Evolutionary conservation across 2,888 invertebrate species (phyloP), one percentile per base, ranked within the genome.

Genomic region (Punctoribates punctum): DNA sequence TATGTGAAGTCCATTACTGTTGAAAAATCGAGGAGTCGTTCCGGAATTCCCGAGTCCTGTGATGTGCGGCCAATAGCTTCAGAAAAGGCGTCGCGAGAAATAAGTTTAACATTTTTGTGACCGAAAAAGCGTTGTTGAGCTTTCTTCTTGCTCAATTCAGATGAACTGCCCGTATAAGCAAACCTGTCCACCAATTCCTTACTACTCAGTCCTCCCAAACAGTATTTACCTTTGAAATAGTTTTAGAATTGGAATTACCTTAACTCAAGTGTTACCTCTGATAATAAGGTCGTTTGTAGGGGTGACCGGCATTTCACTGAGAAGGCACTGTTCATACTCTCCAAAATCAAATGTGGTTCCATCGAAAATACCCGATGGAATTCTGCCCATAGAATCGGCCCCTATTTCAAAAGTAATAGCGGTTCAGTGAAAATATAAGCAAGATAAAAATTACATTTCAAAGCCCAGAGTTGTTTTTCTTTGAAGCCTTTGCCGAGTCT

Each of bases 391-490:
- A n/a, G 51, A 51, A 20, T 51, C 51, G 20, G 20, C n/a, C 51
- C 51, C 51, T 51, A 20, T 11, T 51, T 20, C 11, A n/a, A 51
- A 11, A 51, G 5, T 34, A 34, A 34, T 3, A 34, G 3, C 2
- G 5, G 20, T n/a, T 51, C 1, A n/a, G 5, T n/a, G 5, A 13
- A 11, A 51, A 51, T 51, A 51, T 6, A 20, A n/a, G 9, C 51
- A n/a, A 9, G 20, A 17, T 76, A 60, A 60, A 15, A 25, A 23
- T 25, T 15, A 62, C 62, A 62, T 62, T 62, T 62, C 13, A 62
- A 23, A 27, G 62, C 62, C 62, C 62, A 62, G 15, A 62, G 9
- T 6, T 23, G 15, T 15, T 62, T 62, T 11, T 62, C 29, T 15
- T 29, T 27, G 15, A 62, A 27, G 4, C 62, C 62, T 27, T 27